Conservation (phyloP, 2,888 invertebrate genomes). For the Drosophila kanekoi region DNA sequence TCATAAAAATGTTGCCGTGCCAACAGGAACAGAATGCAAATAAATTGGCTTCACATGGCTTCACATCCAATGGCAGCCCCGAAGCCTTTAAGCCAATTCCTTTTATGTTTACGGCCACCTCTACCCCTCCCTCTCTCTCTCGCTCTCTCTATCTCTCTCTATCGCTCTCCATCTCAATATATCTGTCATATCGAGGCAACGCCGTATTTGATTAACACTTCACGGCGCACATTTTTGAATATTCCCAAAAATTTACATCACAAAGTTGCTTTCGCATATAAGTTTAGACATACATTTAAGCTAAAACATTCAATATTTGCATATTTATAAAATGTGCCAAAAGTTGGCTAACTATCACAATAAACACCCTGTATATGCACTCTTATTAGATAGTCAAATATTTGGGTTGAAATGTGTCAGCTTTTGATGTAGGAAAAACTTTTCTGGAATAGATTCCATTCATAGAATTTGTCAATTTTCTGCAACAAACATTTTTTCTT, state of each 20-base stretch:
- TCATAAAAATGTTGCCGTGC: constrained; percentile 67
- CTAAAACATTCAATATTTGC: constrained; percentile 46
- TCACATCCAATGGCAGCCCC: constrained; percentile 41
- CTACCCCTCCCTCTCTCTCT: neutral
- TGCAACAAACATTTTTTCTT: too few relatives aligned
- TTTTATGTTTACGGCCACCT: constrained; percentile 50
- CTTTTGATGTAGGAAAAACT: too few relatives aligned
- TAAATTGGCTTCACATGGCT: constrained; percentile 65
- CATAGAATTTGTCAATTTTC: too few relatives aligned
- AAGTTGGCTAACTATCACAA: constrained; percentile 29
- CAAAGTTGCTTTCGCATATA: constrained; percentile 57
- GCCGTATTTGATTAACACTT: constrained; percentile 62
- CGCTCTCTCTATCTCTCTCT: neutral
- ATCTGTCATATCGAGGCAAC: constrained; percentile 2
- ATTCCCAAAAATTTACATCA: constrained; percentile 62
- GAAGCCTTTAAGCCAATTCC: constrained; percentile 70
- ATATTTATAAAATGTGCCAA: constrained; percentile 33
- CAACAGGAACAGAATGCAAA: constrained; percentile 55
- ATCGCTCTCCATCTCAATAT: neutral
- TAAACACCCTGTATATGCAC: neutral
- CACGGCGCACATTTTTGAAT: constrained; percentile 22
- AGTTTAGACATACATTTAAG: constrained; percentile 44
- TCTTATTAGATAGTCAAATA: constrained; percentile 2
- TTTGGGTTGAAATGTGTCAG: neutral
- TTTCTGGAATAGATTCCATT: too few relatives aligned